Conservation (phyloP, 2,113 vertebrate species). For the Xenus cinereus region DNA sequence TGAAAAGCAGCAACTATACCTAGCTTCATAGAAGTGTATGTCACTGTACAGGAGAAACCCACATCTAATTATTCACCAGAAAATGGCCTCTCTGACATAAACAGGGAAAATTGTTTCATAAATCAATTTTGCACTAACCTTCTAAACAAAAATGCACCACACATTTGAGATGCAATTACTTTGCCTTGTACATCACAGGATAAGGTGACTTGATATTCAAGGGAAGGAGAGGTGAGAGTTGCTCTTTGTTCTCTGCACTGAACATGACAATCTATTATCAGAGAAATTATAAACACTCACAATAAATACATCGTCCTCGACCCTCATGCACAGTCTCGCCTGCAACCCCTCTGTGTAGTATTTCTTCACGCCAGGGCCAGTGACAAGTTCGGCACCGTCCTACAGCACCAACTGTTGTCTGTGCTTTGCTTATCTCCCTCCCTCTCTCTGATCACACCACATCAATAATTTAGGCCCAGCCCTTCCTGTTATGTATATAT, state of each 20-base stretch:
- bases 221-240: slow-evolving; percentile 25
- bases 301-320: background rate
- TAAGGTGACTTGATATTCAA: slow-evolving; percentile 43
- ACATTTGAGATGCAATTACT: slow-evolving; percentile 54
- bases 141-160: slow-evolving; percentile 57
- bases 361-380: slow-evolving; percentile 3
- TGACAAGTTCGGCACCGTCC: background rate
- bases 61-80: slow-evolving; percentile 61
- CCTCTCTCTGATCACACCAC: background rate
- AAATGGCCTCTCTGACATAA: slow-evolving; percentile 60
- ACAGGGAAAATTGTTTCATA: slow-evolving; percentile 67
- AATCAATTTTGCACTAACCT: slow-evolving; percentile 65
- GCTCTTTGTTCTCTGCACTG: slow-evolving; percentile 27
- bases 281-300: slow-evolving; percentile 46
- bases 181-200: slow-evolving; percentile 41
- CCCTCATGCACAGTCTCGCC: background rate
- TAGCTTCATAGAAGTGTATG: background rate
- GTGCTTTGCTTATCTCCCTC: background rate
- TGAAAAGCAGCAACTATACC: background rate
- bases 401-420: background rate
- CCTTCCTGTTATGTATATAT: background rate
- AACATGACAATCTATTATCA: slow-evolving; percentile 40
- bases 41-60: slow-evolving; percentile 3
- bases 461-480: background rate
- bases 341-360: background rate